Evolutionary conservation across 2,888 invertebrate genomes (phyloP), one percentile per base, ranked within the genome.

Genomic region (Xanthia icteritia): DNA sequence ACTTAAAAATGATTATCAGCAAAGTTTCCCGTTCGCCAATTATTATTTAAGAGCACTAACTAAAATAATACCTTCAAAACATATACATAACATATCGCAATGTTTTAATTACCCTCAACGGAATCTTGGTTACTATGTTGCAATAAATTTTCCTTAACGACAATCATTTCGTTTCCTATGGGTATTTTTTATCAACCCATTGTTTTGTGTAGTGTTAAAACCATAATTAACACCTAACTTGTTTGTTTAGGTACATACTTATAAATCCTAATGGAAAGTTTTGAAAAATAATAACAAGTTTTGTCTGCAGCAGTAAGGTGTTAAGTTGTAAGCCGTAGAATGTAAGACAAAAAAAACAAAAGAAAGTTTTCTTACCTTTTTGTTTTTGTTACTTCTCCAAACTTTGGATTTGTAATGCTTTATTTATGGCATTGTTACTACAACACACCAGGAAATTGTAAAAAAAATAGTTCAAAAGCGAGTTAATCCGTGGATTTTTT

Each of bases 21-120:
- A 54, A 23, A 48, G 48, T 73, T 82, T 73, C 72, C 76, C 74
- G 79, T 86, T 66, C 64, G 82, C 45, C 72, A 65, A 64, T 85
- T 79, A 71, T 75, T 79, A 83, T 73, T n/a, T 51, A 66, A n/a
- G 36, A 51, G 48, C 27, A 69, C 39, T 60, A 60, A 66, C 15
- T 56, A 17, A 27, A 56, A 58, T 45, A 51, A 67, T 66, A 45
- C 5, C 1, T 20, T 48, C 9, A 63, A 27, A 39, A 63, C 11
- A 39, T 71, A 2, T 5, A 1, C 20, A 2, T n/a, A 51, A 58
- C 74, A 48, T 81, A n/a, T 76, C 15, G 15, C 17, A 36, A 64
- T 36, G 15, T 76, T 71, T 72, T 85, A 85, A 83, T 85, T 71
- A 85, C 8, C 48, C 60, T n/a, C 56, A 56, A 71, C 82, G 76